A percentile compares a stretch with the other conserved stretches of the same genome.
phyloP scores from a whole-genome alignment of 2,113 vertebrate genomes.

The Nyctereutes procyonoides region DNA sequence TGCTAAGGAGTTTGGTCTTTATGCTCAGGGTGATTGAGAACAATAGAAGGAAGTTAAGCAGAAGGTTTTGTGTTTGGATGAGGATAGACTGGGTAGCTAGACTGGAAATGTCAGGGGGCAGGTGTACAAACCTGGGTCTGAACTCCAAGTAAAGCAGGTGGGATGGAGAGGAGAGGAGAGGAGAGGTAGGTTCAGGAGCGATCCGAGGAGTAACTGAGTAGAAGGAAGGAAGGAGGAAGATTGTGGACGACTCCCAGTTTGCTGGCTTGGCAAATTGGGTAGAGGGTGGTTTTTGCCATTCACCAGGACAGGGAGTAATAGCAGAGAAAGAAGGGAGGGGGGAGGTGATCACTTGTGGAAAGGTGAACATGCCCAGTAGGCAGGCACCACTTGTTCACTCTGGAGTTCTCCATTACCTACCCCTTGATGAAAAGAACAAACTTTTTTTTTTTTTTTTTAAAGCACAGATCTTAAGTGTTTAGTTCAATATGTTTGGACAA shows the following conservation, averaged over 20 bases:
- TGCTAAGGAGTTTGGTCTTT: neutral
- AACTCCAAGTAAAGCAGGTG: neutral
- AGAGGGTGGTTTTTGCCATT: neutral
- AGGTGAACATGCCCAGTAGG: neutral
- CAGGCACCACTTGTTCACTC: neutral
- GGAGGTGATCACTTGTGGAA: neutral
- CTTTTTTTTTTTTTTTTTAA: no score
- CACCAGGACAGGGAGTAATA: neutral
- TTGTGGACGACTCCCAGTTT: neutral
- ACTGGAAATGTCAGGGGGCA: neutral
- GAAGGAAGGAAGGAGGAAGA: neutral
- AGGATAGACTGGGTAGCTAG: neutral
- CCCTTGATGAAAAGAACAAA: neutral
- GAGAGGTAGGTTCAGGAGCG: neutral
- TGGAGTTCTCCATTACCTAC: neutral
- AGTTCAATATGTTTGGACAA: neutral
- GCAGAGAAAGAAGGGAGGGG: neutral
- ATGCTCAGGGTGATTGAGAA: neutral
- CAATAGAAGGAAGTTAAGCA: neutral
- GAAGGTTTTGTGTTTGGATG: neutral
- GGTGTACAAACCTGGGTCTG: neutral
- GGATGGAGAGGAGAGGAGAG: neutral
- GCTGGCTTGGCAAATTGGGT: neutral
- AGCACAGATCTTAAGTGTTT: neutral
- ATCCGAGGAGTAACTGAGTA: neutral